phyloP scores from a whole-genome alignment of 1,140 invertebrate genomes.

The Drosophila kikkawai region DNA sequence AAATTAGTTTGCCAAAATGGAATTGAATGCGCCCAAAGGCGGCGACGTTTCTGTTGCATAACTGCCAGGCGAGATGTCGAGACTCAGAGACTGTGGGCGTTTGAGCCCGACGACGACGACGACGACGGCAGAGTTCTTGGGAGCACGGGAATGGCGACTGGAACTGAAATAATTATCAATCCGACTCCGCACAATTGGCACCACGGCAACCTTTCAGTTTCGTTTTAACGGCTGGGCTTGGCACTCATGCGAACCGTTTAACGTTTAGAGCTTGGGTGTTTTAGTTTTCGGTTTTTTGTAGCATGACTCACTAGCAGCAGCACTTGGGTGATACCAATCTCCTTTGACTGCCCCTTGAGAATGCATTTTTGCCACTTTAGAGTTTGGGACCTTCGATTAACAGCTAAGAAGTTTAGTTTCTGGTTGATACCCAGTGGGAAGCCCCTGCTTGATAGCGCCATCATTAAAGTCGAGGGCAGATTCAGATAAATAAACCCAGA shows the following conservation, averaged over 20 bases:
- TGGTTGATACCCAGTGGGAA: slow-evolving; percentile 1
- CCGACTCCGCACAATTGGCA: slow-evolving; percentile 29
- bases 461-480: slow-evolving; percentile 27
- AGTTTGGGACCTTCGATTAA: background rate
- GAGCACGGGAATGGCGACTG: slow-evolving; percentile 19
- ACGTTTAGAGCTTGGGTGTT: slow-evolving; percentile 10
- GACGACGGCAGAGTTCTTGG: slow-evolving; percentile 10
- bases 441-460: background rate
- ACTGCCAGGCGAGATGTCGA: slow-evolving; percentile 13
- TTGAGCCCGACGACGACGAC: slow-evolving; percentile 1
- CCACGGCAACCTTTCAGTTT: slow-evolving; percentile 36
- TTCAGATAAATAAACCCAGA: slow-evolving; percentile 9
- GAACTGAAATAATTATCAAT: slow-evolving; percentile 45
- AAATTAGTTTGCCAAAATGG: slow-evolving; percentile 44
- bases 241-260: slow-evolving; percentile 19
- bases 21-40: slow-evolving; percentile 31
- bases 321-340: slow-evolving; percentile 13
- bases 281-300: background rate
- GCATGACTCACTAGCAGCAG: slow-evolving; percentile 28
- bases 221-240: slow-evolving; percentile 42
- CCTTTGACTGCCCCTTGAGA: slow-evolving; percentile 6
- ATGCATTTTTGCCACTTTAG: background rate
- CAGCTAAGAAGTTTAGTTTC: background rate
- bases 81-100: slow-evolving; percentile 22
- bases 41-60: slow-evolving; percentile 11